These are phyloP conservation scores for Pterobdella sp. DNA, from an alignment of 2,888 invertebrate species.

Conservation along the genomic window DNA sequence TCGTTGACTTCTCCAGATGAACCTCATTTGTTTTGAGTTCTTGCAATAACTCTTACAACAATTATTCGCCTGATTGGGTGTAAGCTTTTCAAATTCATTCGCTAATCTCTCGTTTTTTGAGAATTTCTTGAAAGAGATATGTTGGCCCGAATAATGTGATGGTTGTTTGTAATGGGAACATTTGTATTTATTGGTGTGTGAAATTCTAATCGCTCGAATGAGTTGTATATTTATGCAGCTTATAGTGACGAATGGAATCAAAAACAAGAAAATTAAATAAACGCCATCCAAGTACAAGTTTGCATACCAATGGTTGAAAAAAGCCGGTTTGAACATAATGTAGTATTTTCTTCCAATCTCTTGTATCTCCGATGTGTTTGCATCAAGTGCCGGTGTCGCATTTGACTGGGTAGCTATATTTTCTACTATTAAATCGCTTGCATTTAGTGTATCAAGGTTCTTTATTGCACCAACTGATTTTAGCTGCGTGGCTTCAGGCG, in stretches of 20 bases:
- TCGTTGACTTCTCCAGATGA: not conserved
- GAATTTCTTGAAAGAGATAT: not conserved
- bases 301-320: conserved; percentile 32
- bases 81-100: not conserved
- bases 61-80: not conserved
- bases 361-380: not conserved
- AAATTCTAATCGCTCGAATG: conserved; percentile 33
- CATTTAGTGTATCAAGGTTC: not conserved
- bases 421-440: no score
- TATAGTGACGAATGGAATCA: conserved; percentile 34
- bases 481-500: not conserved
- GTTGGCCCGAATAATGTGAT: not conserved
- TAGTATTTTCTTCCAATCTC: not conserved
- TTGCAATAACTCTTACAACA: no score
- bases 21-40: not conserved
- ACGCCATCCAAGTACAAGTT: conserved; percentile 35
- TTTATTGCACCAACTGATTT: not conserved
- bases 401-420: not conserved
- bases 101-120: not conserved
- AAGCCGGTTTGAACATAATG: conserved; percentile 31
- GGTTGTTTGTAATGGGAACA: not conserved
- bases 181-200: conserved; percentile 5
- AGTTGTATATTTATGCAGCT: conserved; percentile 34
- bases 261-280: conserved; percentile 35
- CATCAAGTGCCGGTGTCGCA: not conserved